phyloP scores from a whole-genome alignment of 1,140 invertebrate species.

The Chymomyza costata region DNA sequence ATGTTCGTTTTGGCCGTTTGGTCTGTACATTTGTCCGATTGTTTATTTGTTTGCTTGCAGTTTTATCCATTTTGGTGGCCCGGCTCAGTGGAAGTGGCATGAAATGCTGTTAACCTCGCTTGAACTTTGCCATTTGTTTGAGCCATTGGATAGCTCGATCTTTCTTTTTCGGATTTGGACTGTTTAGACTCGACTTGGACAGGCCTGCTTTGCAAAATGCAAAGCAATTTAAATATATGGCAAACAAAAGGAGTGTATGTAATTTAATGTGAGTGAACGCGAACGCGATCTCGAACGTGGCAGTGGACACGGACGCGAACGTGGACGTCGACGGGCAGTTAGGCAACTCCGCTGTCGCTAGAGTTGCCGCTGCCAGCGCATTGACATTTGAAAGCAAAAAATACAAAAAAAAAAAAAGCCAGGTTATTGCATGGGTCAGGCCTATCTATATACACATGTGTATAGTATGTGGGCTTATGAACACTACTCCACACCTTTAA shows the following conservation, averaged over 20 bases:
- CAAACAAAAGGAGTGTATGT: conserved; percentile 66
- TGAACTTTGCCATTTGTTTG: conserved; percentile 73
- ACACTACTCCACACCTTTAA: no score
- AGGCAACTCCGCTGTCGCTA: conserved; percentile 32
- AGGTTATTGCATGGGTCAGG: conserved; percentile 30
- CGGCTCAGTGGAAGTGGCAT: conserved; percentile 46
- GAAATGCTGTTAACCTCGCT: conserved; percentile 71
- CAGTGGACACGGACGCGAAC: conserved; percentile 24
- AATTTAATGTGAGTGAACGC: conserved; percentile 58
- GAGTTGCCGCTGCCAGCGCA: conserved; percentile 17
- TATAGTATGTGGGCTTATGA: no score
- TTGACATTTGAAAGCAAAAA: conserved; percentile 38
- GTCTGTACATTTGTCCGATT: conserved; percentile 39
- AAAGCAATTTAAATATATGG: conserved; percentile 63
- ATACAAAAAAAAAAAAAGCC: conserved; percentile 24
- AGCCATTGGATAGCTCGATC: conserved; percentile 63
- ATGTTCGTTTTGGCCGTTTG: conserved; percentile 7
- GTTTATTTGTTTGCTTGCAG: conserved; percentile 47
- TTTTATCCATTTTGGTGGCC: conserved; percentile 62
- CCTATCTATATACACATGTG: no score
- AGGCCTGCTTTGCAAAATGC: conserved; percentile 33
- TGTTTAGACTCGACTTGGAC: no score
- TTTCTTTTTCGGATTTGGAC: conserved; percentile 37
- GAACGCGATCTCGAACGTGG: neutral
- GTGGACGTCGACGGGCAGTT: conserved; percentile 24